Evolutionary conservation across 2,888 invertebrate genomes (phyloP).

Genomic region (Drosophila differens): DNA sequence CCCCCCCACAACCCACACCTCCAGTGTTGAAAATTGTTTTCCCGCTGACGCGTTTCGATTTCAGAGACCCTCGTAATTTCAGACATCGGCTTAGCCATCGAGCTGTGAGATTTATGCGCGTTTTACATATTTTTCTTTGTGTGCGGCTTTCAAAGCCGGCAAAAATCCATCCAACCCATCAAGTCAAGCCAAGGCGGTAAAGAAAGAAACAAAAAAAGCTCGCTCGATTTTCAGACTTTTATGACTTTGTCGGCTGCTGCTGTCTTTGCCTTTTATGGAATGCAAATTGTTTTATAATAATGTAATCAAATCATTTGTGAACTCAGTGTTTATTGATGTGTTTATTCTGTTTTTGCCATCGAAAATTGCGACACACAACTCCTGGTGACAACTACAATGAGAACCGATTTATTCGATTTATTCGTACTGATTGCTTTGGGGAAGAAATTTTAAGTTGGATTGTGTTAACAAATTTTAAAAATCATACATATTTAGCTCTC

Average conservation of each 20-base stretch:
- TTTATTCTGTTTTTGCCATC: slow-evolving; percentile 60
- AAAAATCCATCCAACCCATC: slow-evolving; percentile 47
- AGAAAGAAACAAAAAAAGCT: slow-evolving; percentile 9
- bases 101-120: slow-evolving; percentile 74
- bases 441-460: not conserved
- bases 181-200: slow-evolving; percentile 14
- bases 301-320: slow-evolving; percentile 76
- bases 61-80: slow-evolving; percentile 61
- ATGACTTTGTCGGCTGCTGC: slow-evolving; percentile 65
- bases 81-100: slow-evolving; percentile 38
- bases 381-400: not conserved
- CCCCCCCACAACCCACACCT: not conserved
- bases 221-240: slow-evolving; percentile 73
- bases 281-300: slow-evolving; percentile 80
- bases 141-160: slow-evolving; percentile 55
- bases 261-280: slow-evolving; percentile 74
- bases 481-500: not conserved
- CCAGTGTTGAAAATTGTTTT: slow-evolving; percentile 40
- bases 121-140: slow-evolving; percentile 74
- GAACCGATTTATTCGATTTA: not conserved
- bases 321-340: slow-evolving; percentile 71
- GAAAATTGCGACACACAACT: slow-evolving; percentile 35
- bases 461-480: not conserved
- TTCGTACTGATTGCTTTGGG: not conserved
- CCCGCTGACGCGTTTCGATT: slow-evolving; percentile 69